A percentile compares a stretch with the other conserved stretches of the same genome.
phyloP scores from a whole-genome alignment of 2,113 vertebrate species.

The Dasyurus viverrinus region DNA sequence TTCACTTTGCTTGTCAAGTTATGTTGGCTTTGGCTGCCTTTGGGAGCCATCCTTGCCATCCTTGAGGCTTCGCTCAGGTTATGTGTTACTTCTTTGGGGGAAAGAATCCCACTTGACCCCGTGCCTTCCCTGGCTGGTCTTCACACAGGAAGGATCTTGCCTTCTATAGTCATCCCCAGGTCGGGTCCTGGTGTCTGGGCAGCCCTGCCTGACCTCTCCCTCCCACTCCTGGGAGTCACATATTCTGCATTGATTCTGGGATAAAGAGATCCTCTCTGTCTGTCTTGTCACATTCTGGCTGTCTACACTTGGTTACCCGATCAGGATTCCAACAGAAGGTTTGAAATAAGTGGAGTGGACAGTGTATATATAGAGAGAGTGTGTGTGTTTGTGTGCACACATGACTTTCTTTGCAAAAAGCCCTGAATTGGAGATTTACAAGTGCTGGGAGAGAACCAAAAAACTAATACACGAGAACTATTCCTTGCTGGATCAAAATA shows the following conservation, averaged over 20 bases:
- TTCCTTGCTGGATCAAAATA: not conserved
- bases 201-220: not conserved
- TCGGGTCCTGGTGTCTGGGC: not conserved
- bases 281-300: not conserved
- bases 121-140: not conserved
- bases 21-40: not conserved
- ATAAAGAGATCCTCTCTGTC: slow-evolving; percentile 32
- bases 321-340: not conserved
- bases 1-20: slow-evolving; percentile 8
- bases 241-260: not conserved
- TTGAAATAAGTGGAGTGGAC: not conserved
- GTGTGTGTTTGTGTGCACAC: too few relatives aligned
- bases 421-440: not conserved
- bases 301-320: slow-evolving; percentile 50
- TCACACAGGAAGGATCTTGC: not conserved
- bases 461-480: not conserved
- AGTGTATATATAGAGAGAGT: not conserved
- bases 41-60: not conserved
- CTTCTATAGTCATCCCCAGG: not conserved
- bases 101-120: not conserved
- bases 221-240: not conserved
- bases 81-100: not conserved
- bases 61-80: slow-evolving; percentile 15
- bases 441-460: too few relatives aligned
- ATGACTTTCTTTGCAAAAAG: too few relatives aligned